Evolutionary conservation across 2,888 invertebrate species (phyloP).

Genomic region (Mesodorylaimus sp.): DNA sequence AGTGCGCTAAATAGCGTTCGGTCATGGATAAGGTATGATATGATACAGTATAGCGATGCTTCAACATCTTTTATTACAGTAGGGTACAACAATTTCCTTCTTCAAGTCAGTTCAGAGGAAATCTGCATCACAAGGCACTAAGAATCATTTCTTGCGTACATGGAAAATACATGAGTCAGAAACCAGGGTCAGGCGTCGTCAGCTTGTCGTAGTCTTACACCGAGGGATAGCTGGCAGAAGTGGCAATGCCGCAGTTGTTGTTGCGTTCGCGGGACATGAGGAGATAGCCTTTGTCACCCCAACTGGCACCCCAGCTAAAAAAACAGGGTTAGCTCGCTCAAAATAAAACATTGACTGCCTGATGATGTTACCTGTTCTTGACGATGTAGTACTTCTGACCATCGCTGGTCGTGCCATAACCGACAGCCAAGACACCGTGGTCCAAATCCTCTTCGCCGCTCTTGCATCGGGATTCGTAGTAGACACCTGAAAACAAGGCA

Average conservation of each 20-base stretch:
- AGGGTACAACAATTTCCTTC: too few species aligned
- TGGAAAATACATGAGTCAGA: too few species aligned
- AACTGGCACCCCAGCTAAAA: conserved; percentile 1
- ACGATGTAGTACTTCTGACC: conserved; percentile 57
- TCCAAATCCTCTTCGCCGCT: conserved; percentile 55
- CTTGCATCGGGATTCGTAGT: conserved; percentile 41
- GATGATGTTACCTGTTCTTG: conserved; percentile 47
- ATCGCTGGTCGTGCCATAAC: conserved; percentile 46
- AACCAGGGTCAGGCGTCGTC: too few species aligned
- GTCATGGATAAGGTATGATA: too few species aligned
- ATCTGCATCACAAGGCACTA: too few species aligned
- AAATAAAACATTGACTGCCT: too few species aligned
- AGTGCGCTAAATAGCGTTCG: too few species aligned
- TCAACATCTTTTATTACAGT: too few species aligned
- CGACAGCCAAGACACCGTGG: conserved; percentile 74
- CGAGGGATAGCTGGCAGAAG: conserved; percentile 2
- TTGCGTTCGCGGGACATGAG: neutral
- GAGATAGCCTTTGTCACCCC: conserved; percentile 2
- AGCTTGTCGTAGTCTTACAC: too few species aligned
- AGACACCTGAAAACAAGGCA: conserved; percentile 19
- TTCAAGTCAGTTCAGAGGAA: too few species aligned
- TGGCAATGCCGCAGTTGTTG: conserved; percentile 3
- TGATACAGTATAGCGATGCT: too few species aligned
- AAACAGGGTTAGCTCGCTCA: neutral
- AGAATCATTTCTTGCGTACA: too few species aligned